Base-by-base conservation (phyloP, 2,888 invertebrate genomes). In the Priocnemis perturbator region DNA sequence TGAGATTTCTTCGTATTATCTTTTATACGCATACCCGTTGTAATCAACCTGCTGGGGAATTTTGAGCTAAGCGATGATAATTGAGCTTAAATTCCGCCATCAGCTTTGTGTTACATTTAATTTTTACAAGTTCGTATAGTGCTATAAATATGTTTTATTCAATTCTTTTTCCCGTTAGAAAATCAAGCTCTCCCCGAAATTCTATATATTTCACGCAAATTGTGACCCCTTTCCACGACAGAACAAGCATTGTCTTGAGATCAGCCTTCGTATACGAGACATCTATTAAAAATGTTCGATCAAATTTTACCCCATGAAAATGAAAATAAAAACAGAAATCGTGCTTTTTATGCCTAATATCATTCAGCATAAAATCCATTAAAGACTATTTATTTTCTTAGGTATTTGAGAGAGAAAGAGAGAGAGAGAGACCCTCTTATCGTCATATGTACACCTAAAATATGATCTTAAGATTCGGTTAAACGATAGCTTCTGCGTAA, bases 301-400 rank as follows among this genome's bases (percentile, higher is more conserved):
- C 4, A 50, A 20, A 20, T 20, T 50, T 50, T 50, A 50, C 7
- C 7, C 20, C 7, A 4, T 5, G 20, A 20, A 20, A 20, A 50
- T 2, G 3, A 48, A n/a, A 50, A 5, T 17, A 9, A 50, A 15
- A 11, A 50, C n/a, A n/a, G 50, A n/a, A 20, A 50, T n/a, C 17
- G 20, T 50, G 20, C 17, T 50, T 20, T 50, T 55, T 55, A 21
- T 55, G 37, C 37, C 55, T 55, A 20, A 55, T 23, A n/a, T 17
- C 19, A 53, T 19, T 53, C 4, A 19, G 21, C 53, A 20, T 14
- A 15, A 53, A 53, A 26, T 26, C 26, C 26, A 4, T 4, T 53
- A 53, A 53, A 53, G 53, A 19, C 20, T 20, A 53, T 26, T 55
- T 55, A 55, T 55, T 55, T 55, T 55, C 26, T 11, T 50, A 50